These are phyloP conservation scores for Crotalus helleri DNA, from an alignment of 2,113 vertebrate species.

Conservation along the genomic window DNA sequence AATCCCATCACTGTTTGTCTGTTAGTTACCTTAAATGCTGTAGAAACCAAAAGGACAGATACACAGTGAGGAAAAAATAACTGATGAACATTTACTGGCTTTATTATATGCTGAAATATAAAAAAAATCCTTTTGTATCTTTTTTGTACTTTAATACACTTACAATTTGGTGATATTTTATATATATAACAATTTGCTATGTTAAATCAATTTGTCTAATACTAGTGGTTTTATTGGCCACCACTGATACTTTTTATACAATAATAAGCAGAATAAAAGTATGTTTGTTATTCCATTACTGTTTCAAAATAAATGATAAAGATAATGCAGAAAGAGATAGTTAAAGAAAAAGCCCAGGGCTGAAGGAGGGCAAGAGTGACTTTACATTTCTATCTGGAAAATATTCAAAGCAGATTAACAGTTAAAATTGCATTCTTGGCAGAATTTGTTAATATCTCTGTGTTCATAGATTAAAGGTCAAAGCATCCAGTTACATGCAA, in stretches of 20 bases:
- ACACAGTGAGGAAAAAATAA: neutral
- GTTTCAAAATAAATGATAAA: neutral
- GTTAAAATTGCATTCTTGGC: neutral
- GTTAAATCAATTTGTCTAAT: neutral
- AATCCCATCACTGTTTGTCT: no score
- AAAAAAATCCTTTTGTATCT: neutral
- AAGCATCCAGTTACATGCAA: neutral
- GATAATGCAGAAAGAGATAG: neutral
- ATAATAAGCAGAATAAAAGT: neutral
- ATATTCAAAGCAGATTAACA: neutral
- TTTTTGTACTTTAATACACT: neutral
- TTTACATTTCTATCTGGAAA: neutral
- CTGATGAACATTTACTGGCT: neutral
- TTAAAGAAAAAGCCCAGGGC: neutral
- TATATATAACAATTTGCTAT: neutral
- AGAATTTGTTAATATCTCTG: neutral
- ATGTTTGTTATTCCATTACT: neutral
- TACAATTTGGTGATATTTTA: neutral
- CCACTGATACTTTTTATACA: neutral
- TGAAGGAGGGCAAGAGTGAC: neutral
- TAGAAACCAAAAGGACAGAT: neutral
- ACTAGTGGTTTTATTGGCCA: neutral
- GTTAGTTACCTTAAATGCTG: neutral
- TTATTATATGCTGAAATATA: neutral
- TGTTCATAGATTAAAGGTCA: neutral